Conservation (phyloP, 2,888 invertebrate genomes). For the Lingula anatina region DNA sequence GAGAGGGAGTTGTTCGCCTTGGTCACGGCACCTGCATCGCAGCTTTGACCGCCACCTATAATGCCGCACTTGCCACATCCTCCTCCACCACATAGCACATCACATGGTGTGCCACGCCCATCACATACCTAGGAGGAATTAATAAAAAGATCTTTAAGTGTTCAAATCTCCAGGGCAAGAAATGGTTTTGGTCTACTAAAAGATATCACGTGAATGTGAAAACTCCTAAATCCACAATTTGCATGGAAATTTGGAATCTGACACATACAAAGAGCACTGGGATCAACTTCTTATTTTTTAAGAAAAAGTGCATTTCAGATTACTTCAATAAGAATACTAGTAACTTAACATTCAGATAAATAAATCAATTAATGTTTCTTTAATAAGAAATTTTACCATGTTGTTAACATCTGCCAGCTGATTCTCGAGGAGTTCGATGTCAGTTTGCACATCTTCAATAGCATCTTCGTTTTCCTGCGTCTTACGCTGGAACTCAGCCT, state of each 20-base stretch:
- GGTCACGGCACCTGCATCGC: conserved; percentile 82
- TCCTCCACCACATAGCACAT: conserved; percentile 89
- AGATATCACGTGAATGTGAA: too few species aligned
- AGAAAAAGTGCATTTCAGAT: too few species aligned
- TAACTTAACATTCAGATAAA: too few species aligned
- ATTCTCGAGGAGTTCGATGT: conserved; percentile 65
- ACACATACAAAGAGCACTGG: too few species aligned
- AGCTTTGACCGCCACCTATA: conserved; percentile 79
- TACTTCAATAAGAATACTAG: too few species aligned
- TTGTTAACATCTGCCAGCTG: conserved; percentile 81
- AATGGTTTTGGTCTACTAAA: too few species aligned
- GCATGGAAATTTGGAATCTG: too few species aligned
- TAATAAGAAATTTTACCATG: conserved; percentile 60
- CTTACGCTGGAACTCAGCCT: conserved; percentile 61
- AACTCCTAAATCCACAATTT: too few species aligned
- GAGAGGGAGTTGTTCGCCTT: conserved; percentile 84
- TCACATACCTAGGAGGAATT: conserved; percentile 73
- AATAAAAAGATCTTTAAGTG: too few species aligned
- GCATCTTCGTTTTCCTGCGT: conserved; percentile 70
- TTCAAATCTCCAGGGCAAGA: too few species aligned
- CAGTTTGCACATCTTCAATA: conserved; percentile 63
- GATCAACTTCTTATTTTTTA: too few species aligned
- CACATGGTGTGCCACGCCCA: conserved; percentile 74
- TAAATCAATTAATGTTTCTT: too few species aligned
- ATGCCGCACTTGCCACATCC: conserved; percentile 88